Conservation (phyloP, 2,888 invertebrate species). For the Chironomus tentans region DNA sequence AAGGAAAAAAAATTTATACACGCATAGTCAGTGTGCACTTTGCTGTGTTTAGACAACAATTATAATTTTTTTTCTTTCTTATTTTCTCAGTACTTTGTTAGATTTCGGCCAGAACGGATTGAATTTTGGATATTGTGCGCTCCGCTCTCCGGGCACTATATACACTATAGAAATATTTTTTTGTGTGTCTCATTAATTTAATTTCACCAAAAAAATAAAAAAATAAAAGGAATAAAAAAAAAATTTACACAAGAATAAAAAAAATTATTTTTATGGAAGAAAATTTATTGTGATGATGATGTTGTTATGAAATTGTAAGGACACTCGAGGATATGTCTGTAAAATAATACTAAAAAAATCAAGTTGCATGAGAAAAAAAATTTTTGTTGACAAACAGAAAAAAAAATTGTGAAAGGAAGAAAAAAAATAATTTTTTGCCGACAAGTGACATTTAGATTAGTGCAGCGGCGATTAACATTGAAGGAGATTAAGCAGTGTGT, state of each 20-base stretch:
- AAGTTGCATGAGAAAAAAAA: neutral
- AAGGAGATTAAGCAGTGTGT: neutral
- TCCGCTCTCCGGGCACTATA: constrained; percentile 4
- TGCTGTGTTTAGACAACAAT: constrained; percentile 25
- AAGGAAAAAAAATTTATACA: constrained; percentile 13
- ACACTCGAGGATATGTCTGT: too few species aligned
- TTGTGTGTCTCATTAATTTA: neutral
- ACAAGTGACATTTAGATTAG: constrained; percentile 6
- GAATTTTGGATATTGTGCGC: constrained; percentile 9
- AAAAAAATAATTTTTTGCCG: neutral
- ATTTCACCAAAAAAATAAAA: neutral
- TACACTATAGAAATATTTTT: neutral
- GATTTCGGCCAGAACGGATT: constrained; percentile 26
- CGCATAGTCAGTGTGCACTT: constrained; percentile 25
- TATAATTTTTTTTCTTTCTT: constrained; percentile 18
- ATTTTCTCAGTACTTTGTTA: constrained; percentile 24
- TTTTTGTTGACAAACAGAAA: constrained; percentile 19
- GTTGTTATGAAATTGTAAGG: neutral
- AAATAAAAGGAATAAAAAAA: neutral
- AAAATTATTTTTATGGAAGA: neutral
- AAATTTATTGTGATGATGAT: neutral
- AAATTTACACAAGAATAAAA: too few species aligned
- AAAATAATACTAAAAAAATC: neutral
- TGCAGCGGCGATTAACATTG: constrained; percentile 3
- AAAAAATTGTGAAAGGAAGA: neutral